Conservation (phyloP, 2,113 vertebrate species). For the Bubo blakistoni region DNA sequence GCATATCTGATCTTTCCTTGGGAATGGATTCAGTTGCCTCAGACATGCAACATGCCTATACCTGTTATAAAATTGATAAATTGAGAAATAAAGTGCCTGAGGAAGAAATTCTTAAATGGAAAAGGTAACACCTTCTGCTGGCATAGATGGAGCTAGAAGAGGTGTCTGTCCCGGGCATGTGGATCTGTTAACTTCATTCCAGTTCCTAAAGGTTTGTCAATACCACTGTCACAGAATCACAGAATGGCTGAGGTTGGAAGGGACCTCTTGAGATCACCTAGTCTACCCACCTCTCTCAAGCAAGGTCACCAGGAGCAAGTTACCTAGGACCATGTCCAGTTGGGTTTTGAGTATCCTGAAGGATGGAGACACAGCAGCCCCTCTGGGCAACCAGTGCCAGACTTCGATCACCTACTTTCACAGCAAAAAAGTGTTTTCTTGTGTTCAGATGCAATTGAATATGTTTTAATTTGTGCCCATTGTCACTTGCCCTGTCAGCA, state of each 20-base stretch:
- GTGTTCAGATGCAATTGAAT: not conserved
- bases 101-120: not conserved
- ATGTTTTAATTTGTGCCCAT: not conserved
- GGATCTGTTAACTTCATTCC: not conserved
- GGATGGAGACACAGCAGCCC: too few species aligned
- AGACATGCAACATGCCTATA: not conserved
- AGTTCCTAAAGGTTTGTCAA: not conserved
- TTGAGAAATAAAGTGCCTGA: not conserved
- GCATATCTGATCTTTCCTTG: not conserved
- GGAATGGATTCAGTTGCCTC: not conserved
- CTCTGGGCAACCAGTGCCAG: not conserved
- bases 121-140: not conserved
- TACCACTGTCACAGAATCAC: not conserved
- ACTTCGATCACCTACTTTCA: not conserved
- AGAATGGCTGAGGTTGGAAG: not conserved
- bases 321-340: not conserved
- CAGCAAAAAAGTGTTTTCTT: not conserved
- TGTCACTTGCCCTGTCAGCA: not conserved
- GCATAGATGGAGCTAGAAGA: not conserved
- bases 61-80: not conserved
- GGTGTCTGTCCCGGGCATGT: accelerated
- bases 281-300: not conserved
- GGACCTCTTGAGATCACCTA: not conserved
- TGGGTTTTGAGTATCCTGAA: not conserved
- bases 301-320: not conserved